Evolutionary conservation across 2,888 invertebrate species (phyloP), one percentile per base, ranked within the genome.

Genomic region (Exocentrus adspersus): DNA sequence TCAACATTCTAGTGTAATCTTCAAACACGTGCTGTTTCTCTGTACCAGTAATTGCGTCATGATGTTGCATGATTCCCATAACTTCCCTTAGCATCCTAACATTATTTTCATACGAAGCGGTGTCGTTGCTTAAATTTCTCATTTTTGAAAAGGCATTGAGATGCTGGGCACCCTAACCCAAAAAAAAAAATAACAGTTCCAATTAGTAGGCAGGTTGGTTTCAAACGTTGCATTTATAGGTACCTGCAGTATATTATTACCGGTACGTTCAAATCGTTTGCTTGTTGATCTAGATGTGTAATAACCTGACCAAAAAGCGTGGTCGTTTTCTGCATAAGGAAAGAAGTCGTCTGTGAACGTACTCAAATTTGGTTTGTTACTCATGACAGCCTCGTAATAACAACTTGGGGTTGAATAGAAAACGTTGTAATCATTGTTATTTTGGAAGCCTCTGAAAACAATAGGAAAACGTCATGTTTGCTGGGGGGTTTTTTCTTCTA

Each of bases 1-100:
- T 51, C 19, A 51, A 19, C 32, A 37, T 32, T 10, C 32, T 51
- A 30, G 91, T 89, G 80, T 98, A 98, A 82, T 98, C 97, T 45
- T 88, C 80, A 0, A 96, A 92, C 0, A 98, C 92, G 79, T 91
- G 86, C 79, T 94, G 88, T 79, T 94, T 91, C 78, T 92, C 93
- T 0, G 94, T 94, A 2, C 93, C 93, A 0, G 94, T 93, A 1
- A 97, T 89, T 5, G 87, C 94, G 79, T 97, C 96, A 78, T 97
- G 97, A 78, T 97, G 97, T 79, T 97, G 96, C 90, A 92, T 90
- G 1, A 92, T 84, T 2, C 91, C 92, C 89, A 93, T 89, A 0
- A 88, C 89, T 70, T 65, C 65, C 17, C 62, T 43, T 6, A 65
- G 14, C 24, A 28, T 46, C 41, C 16, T 56, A 12, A 60, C n/a